Conservation (phyloP, 2,113 vertebrate species). For the Crotalus tigris region DNA sequence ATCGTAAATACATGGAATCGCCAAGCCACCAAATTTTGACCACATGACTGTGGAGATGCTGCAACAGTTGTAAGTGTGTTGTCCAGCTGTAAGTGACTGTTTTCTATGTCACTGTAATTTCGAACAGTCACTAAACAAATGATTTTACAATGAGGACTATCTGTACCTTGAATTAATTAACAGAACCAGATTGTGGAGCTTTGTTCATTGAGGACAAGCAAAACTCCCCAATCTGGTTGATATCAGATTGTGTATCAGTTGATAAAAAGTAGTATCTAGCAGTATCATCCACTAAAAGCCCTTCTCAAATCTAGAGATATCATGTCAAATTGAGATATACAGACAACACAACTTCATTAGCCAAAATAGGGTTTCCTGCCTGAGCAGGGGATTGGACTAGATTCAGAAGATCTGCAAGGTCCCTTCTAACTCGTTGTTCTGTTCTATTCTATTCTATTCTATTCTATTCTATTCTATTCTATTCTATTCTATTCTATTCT, state of each 20-base stretch:
- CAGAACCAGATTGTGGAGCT: neutral
- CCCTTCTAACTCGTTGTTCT: neutral
- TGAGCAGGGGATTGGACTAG: neutral
- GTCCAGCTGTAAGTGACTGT: too few relatives aligned
- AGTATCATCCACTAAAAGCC: neutral
- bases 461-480: too few relatives aligned
- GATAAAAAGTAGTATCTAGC: neutral
- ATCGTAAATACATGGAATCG: neutral
- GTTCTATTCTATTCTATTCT: neutral
- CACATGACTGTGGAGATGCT: neutral
- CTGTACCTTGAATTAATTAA: neutral
- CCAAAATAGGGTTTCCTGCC: neutral
- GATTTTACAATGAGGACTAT: too few relatives aligned
- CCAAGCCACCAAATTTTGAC: neutral
- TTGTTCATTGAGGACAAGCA: neutral
- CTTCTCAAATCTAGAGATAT: neutral
- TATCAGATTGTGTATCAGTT: neutral
- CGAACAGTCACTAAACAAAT: too few relatives aligned
- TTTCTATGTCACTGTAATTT: too few relatives aligned
- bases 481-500: too few relatives aligned
- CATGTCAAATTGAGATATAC: neutral
- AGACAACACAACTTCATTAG: neutral
- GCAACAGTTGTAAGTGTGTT: too few relatives aligned
- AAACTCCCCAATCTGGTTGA: too few relatives aligned
- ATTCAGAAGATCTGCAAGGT: neutral